phyloP scores from a whole-genome alignment of 2,113 vertebrate genomes.

The Tapirus terrestris region DNA sequence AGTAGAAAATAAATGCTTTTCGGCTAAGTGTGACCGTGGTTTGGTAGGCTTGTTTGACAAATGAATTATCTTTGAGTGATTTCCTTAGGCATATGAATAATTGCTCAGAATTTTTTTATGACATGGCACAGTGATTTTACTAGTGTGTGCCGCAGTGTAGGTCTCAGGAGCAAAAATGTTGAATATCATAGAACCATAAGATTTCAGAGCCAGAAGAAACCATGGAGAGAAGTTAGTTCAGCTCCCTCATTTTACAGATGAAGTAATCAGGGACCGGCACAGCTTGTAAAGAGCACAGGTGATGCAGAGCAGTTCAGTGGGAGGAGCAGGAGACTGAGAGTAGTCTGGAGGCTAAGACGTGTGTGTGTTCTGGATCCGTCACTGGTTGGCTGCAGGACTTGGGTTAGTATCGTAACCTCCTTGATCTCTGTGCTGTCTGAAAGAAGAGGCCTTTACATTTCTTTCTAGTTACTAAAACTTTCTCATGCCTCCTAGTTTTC shows the following conservation, averaged over 20 bases:
- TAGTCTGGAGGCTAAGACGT: not conserved
- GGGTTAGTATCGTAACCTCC: not conserved
- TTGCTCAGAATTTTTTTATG: constrained; percentile 2
- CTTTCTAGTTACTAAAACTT: not conserved
- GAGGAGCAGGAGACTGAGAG: not conserved
- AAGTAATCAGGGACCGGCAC: not conserved
- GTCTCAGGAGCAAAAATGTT: not conserved
- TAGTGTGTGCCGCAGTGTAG: not conserved
- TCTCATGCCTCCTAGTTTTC: not conserved
- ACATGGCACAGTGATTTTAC: constrained; percentile 20
- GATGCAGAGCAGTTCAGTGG: not conserved
- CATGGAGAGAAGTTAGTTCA: not conserved
- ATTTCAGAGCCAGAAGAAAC: constrained; percentile 40
- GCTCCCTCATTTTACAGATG: not conserved
- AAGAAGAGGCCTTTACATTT: not conserved
- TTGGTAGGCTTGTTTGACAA: constrained; percentile 55
- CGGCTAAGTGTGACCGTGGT: not conserved
- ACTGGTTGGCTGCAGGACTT: not conserved
- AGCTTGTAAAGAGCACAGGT: not conserved
- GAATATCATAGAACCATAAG: not conserved
- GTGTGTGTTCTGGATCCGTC: not conserved
- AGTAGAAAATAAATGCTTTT: constrained; percentile 35
- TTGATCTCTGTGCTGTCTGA: not conserved
- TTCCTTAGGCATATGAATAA: constrained; percentile 58
- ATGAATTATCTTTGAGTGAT: constrained; percentile 43